Evolutionary conservation across 2,113 vertebrate species (phyloP), one percentile per base, ranked within the genome.

Genomic region (Corythaixoides concolor): DNA sequence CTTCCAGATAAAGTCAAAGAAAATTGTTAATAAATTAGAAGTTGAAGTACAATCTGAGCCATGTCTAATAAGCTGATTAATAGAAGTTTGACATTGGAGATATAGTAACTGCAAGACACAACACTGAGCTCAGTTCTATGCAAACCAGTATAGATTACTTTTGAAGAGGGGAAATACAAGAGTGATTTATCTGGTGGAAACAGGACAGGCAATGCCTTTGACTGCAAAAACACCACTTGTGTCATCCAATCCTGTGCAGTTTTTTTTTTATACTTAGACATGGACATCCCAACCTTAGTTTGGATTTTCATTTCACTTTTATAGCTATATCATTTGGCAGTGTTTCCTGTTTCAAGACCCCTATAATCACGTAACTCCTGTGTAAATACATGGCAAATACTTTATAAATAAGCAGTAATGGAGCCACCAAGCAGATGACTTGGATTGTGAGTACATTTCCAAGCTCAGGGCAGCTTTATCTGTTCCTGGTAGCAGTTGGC

Each of bases 21-120:
- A 97, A 97, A 97, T 24, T 76, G 73, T 43, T 94, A 94, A 74
- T 88, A 90, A 93, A 85, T 85, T 67, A 89, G 79, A 86, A 81
- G 35, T 39, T 80, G 56, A 50, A 94, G 84, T 89, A 70, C 39
- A 87, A 23, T 86, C 45, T 41, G 68, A 90, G 64, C 28, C 53
- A 30, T 5, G 8, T 77, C 62, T 96, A 88, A 93, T 80, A 93
- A 85, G 5, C 27, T 83, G 60, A 91, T 95, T 85, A 93, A 94
- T 91, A 5, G 12, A 52, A 90, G 56, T 45, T 85, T 88, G 60
- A 92, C 60, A 47, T 22, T 85, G 77, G 80, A 94, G 58, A 77
- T 45, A 28, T 50, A 79, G 39, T 26, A 33, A 83, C 27, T 91
- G 43, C 62, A 88, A 93, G 80, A 95, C 24, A 63, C 76, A 89